phyloP scores from a whole-genome alignment of 2,113 vertebrate genomes.

The Neogobius melanostomus region DNA sequence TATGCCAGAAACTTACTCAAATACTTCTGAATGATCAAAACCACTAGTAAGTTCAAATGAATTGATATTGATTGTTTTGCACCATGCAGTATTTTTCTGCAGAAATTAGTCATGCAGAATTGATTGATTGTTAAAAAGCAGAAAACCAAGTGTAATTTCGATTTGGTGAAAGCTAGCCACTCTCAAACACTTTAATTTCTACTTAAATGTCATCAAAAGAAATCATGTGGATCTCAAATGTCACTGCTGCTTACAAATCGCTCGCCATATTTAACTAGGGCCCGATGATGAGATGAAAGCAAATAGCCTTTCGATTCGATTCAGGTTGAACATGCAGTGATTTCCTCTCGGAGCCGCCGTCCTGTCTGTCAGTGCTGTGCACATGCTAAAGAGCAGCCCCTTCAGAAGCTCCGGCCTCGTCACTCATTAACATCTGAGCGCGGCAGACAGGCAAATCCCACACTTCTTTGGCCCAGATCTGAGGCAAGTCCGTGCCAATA shows the following conservation, averaged over 20 bases:
- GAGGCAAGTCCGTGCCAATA: conserved; percentile 54
- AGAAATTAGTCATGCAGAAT: neutral
- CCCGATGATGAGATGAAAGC: conserved; percentile 39
- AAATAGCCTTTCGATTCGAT: conserved; percentile 33
- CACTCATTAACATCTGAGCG: conserved; percentile 67
- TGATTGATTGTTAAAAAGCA: neutral
- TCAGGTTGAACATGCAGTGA: conserved; percentile 38
- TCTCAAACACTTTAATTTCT: neutral
- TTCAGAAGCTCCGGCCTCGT: conserved; percentile 50
- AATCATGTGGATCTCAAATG: conserved; percentile 1
- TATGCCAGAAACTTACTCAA: too few species aligned
- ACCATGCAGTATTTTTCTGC: too few species aligned
- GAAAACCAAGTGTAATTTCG: neutral
- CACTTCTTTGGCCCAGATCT: conserved; percentile 52
- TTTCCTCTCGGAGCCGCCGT: conserved; percentile 33
- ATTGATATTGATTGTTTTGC: neutral
- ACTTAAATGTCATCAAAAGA: conserved; percentile 8
- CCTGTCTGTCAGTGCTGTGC: conserved; percentile 46
- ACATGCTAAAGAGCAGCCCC: conserved; percentile 68
- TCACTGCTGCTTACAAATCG: neutral
- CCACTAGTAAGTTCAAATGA: too few species aligned
- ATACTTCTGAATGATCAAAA: too few species aligned
- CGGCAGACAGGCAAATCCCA: conserved; percentile 53
- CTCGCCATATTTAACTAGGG: conserved; percentile 16
- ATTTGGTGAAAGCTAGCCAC: neutral